Evolutionary conservation across 2,797 vertebrate species (phyloP).

Genomic region (Poecilia wingei): DNA sequence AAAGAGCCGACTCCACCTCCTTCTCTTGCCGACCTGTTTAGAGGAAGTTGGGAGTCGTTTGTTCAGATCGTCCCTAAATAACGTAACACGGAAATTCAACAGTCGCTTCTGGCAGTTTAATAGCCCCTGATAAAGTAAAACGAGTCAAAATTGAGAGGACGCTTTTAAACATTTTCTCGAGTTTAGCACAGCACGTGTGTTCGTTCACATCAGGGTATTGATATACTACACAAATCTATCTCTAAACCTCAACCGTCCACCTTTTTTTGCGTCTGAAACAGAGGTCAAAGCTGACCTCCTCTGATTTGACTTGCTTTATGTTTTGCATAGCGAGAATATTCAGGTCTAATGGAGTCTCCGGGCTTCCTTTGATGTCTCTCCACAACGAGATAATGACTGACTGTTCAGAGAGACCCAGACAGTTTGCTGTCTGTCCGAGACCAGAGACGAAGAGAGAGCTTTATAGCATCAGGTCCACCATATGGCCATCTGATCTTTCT

Average conservation of each 20-base stretch:
- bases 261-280: slow-evolving; percentile 14
- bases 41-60: background rate
- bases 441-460: slow-evolving; percentile 21
- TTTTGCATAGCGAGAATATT: slow-evolving; percentile 56
- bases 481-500: slow-evolving; percentile 68
- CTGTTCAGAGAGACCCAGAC: slow-evolving; percentile 32
- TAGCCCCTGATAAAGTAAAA: background rate
- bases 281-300: slow-evolving; percentile 30
- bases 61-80: background rate
- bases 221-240: background rate
- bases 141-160: background rate
- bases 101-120: background rate
- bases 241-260: background rate
- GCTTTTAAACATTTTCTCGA: background rate
- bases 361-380: slow-evolving; percentile 59
- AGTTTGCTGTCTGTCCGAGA: slow-evolving; percentile 34
- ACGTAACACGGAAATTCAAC: background rate
- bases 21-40: background rate
- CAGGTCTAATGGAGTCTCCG: slow-evolving; percentile 22
- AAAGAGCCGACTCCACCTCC: background rate
- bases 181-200: background rate
- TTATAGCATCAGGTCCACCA: slow-evolving; percentile 61
- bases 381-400: slow-evolving; percentile 32
- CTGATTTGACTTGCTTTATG: slow-evolving; percentile 57
- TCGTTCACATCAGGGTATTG: background rate